Base-by-base conservation (phyloP, 2,888 invertebrate species). In the Nomada ruficornis region DNA sequence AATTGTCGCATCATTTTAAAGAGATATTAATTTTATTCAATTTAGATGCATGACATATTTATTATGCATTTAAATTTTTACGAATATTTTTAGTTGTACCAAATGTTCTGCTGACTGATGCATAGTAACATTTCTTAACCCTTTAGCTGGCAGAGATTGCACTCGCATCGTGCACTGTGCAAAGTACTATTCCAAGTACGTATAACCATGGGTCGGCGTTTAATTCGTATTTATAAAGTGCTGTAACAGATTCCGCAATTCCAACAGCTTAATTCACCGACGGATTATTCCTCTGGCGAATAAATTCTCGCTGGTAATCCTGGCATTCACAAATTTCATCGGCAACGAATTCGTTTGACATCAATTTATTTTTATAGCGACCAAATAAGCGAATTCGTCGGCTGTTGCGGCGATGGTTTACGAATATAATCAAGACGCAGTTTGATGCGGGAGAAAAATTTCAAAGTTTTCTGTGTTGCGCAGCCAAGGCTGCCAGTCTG, bases 281-380 rank as follows among this genome's bases (percentile, higher is more conserved):
- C n/a, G 26, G 67, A 67, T 62, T 62, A 55, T n/a, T 54, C 47
- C 54, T 67, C 54, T 20, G 18, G 18, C 54, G 44, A 74, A 62
- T 77, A 55, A 68, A 77, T 77, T 74, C 62, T 55, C 54, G 62
- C 67, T 74, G 67, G 60, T 52, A 36, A 60, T 73, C 55, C 57
- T 47, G 47, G 23, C 55, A 2, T 23, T 42, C 7, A n/a, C 29
- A 15, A 23, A 36, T 64, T 64, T 26, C 20, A 36, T 42, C 47
- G 59, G 64, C 20, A 23, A 5, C 44, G 15, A 50, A 57, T 5
- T n/a, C n/a, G n/a, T 64, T 59, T 52, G 59, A 59, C 42, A 42
- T 52, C 64, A 65, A 64, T 77, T 72, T 15, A 29, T 5, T 2
- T 67, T 77, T 36, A 47, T 26, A 23, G 29, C 26, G 10, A 54